Evolutionary conservation across 2,113 vertebrate genomes (phyloP), one percentile per base, ranked within the genome.

Genomic region (Hoplias malabaricus): DNA sequence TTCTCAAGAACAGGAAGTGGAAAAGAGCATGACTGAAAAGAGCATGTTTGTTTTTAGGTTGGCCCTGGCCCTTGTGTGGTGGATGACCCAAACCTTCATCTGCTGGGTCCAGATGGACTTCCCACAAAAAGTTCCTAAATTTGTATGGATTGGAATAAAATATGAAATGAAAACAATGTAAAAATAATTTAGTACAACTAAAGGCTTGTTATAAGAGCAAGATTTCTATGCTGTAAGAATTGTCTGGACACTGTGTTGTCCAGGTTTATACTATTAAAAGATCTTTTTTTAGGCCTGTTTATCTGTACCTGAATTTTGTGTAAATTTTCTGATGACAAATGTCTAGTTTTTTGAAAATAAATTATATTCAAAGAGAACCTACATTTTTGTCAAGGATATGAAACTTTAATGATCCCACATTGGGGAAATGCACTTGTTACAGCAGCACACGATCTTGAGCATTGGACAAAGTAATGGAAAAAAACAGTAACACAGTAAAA

Each of bases 11-110:
- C 25, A 27, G 46, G 46, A 48, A 48, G 25, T 59, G 56, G 31
- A 8, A 34, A 61, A 61, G 4, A 9, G 6, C n/a, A 8, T 12
- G 21, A 23, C 16, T 16, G n/a, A n/a, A n/a, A n/a, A n/a, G n/a
- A n/a, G n/a, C 16, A 48, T 11, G 53, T 11, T 21, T 23, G 33
- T 56, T 53, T 38, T 0, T 80, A 95, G 94, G 91, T 90, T 0
- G 95, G 95, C 13, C 94, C 95, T 0, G 94, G 95, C 2, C 95
- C 95, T 11, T 86, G 86, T 59, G 19, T 86, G 2, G 76, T 94
- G 78, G 84, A 92, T 0, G 84, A 92, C 34, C 79, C 89, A 31
- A 67, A 50, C 0, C 79, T 79, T 43, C 93, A 95, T 79, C 89
- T 95, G 19, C 84, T 96, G 79, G 92, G 91, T 62, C 12, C 83